Evolutionary conservation across 1,140 invertebrate species (phyloP).

Genomic region (Thaumatotibia leucotreta): DNA sequence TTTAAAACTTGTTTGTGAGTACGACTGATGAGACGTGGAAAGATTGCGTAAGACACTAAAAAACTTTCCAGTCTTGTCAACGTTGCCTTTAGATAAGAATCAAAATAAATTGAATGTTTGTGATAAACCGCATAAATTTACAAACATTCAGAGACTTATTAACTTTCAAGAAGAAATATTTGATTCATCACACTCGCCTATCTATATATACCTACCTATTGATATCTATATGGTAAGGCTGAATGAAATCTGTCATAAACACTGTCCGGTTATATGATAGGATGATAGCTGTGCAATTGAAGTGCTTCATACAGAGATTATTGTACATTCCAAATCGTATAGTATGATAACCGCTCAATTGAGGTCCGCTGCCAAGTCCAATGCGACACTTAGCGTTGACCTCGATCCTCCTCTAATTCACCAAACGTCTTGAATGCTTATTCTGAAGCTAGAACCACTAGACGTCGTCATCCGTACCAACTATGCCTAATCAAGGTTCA

Average conservation of each 20-base stretch:
- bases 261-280: neutral
- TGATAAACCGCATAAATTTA: too few species aligned
- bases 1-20: neutral
- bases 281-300: neutral
- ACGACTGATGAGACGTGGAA: neutral
- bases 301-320: neutral
- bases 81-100: too few species aligned
- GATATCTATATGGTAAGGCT: too few species aligned
- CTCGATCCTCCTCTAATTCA: slow-evolving; percentile 27
- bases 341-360: slow-evolving; percentile 38
- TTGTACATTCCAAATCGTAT: slow-evolving; percentile 14
- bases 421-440: neutral
- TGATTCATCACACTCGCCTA: too few species aligned
- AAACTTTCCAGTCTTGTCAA: neutral
- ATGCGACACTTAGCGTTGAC: slow-evolving; percentile 38
- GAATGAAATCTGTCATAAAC: too few species aligned
- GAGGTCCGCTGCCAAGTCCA: slow-evolving; percentile 36
- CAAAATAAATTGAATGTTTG: too few species aligned
- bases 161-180: too few species aligned
- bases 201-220: too few species aligned
- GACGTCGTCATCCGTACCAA: neutral
- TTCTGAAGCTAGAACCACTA: neutral
- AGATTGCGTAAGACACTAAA: neutral
- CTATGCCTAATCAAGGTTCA: neutral
- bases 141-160: too few species aligned